phyloP scores from a whole-genome alignment of 1,140 invertebrate genomes.

The Archivesica marissinica region DNA sequence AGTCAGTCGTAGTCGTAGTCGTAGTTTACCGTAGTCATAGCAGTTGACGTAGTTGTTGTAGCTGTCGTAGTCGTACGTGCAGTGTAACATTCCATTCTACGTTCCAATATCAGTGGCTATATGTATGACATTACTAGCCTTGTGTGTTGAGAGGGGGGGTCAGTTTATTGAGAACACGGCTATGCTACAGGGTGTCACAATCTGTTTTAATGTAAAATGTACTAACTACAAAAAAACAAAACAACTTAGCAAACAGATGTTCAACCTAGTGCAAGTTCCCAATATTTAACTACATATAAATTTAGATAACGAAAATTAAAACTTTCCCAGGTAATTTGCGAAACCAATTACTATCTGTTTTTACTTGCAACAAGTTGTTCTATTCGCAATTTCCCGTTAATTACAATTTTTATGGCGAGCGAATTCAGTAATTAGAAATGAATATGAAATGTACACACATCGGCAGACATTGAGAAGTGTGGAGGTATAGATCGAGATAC shows the following conservation, averaged over 20 bases:
- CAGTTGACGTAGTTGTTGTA: too few species aligned
- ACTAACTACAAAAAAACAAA: too few species aligned
- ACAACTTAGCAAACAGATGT: neutral
- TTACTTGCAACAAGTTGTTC: constrained; percentile 26
- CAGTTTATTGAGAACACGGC: too few species aligned
- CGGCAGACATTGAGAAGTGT: neutral
- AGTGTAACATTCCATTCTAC: too few species aligned
- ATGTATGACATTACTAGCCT: too few species aligned
- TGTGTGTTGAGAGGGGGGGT: too few species aligned
- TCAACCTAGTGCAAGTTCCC: neutral
- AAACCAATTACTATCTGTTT: constrained; percentile 34
- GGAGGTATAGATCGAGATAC: neutral
- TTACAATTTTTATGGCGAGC: constrained; percentile 38
- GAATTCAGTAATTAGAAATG: constrained; percentile 17
- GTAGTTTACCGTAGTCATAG: too few species aligned
- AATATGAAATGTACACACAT: constrained; percentile 31
- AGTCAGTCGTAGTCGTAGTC: too few species aligned
- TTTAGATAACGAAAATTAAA: constrained; percentile 40
- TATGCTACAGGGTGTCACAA: too few species aligned
- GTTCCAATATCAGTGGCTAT: too few species aligned
- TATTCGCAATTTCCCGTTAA: constrained; percentile 12
- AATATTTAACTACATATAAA: constrained; percentile 12
- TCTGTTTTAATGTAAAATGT: too few species aligned
- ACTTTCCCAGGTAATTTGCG: constrained; percentile 11
- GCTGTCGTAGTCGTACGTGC: too few species aligned